Base-by-base conservation (phyloP, 2,888 invertebrate genomes). In the Dorcus parallelipipedus region DNA sequence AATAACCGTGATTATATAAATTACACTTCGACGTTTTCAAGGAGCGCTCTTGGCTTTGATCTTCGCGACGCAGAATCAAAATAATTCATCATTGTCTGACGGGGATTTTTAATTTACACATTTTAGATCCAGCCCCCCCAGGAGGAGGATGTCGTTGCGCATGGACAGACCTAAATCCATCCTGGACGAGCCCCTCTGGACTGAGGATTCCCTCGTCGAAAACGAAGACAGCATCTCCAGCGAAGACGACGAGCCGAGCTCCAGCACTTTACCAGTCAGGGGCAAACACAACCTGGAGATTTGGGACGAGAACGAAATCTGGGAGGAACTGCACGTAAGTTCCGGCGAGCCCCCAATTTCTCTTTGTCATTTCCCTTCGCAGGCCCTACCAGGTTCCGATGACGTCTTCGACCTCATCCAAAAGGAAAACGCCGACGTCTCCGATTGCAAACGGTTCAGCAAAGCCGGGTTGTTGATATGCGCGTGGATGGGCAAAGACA, bases 401-500 rank as follows among this genome's bases (percentile, higher is more conserved):
- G 79, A 79, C 52, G 73, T 83, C 62, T 73, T 61, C n/a, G 58
- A 60, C 20, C 40, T 48, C 9, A 8, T 58, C 2, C 53, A 49
- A 43, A 60, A 51, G 14, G 53, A 60, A 20, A 43, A 38, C 17
- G 38, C 47, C 9, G 41, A 54, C 23, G 26, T 40, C 39, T 26
- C 33, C 3, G 33, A 51, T 73, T 51, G 40, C 39, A 52, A 52
- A 39, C 14, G 9, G 3, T 52, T 23, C 53, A 76, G 26, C 66
- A 74, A 14, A 62, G 84, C 85, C 2, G 84, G 83, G 48, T 77
- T 85, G 1, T 73, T 89, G 9, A 79, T 87, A 71, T 81, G 86
- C 2, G 81, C 84, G 54, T 88, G 87, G 85, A 73, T 84, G 38
- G 86, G 84, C 5, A 81, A 84, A 54, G 76, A 78, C 45, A 78